A percentile compares a stretch with the other conserved stretches of the same genome.
Evolutionary conservation across 2,797 vertebrate species (phyloP).

Genomic region (Stomatorhinus walkeri): DNA sequence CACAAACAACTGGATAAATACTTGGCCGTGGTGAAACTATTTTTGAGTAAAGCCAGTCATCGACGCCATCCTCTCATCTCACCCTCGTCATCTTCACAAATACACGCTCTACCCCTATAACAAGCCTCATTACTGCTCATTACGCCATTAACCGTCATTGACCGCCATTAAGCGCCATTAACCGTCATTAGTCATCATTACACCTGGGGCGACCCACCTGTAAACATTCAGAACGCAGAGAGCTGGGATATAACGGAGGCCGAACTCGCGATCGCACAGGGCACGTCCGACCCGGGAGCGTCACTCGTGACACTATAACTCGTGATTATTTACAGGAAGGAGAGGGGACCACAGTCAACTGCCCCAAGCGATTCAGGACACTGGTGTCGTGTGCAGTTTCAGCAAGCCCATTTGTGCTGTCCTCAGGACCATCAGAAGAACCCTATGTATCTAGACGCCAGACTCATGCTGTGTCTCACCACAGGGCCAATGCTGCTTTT

Average conservation of each 20-base stretch:
- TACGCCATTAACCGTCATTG: not conserved
- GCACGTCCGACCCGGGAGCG: not conserved
- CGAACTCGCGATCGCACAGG: not conserved
- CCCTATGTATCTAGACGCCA: not conserved
- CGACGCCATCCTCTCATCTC: not conserved
- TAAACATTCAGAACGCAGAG: not conserved
- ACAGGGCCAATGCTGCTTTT: not conserved
- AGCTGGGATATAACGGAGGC: not conserved
- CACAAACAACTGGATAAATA: not conserved
- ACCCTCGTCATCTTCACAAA: conserved; percentile 5
- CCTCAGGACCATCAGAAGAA: not conserved
- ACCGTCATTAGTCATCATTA: conserved; percentile 9
- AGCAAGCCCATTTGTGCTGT: not conserved
- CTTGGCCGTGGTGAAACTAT: not conserved
- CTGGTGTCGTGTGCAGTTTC: not conserved
- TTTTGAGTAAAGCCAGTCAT: not conserved
- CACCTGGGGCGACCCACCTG: not conserved
- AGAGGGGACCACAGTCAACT: not conserved
- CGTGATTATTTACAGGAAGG: not conserved
- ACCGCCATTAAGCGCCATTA: conserved; percentile 4
- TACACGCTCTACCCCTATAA: not conserved
- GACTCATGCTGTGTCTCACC: not conserved
- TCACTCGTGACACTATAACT: not conserved
- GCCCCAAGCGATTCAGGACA: not conserved
- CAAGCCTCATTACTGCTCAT: conserved; percentile 2